Conservation (phyloP, 92 coral and sea anemone genomes). For the Meandrina meandrites region DNA sequence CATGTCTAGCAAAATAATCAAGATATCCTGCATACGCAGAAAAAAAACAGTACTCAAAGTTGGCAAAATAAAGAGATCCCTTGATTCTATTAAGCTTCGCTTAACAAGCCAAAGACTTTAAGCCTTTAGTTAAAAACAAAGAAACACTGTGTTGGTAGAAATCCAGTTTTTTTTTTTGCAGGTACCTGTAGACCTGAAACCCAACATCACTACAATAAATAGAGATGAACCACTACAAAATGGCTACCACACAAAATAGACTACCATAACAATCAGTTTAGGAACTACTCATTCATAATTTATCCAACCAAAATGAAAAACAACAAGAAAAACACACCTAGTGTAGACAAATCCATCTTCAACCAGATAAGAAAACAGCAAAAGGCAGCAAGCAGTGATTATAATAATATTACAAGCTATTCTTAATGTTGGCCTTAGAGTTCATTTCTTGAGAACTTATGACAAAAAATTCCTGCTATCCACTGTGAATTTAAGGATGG, state of each 20-base stretch:
- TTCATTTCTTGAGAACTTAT: neutral
- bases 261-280: constrained; percentile 28
- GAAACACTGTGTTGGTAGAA: neutral
- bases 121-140: neutral
- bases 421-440: neutral
- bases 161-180: neutral
- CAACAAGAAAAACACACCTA: constrained; percentile 38
- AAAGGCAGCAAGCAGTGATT: neutral
- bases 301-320: constrained; percentile 19
- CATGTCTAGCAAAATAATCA: constrained; percentile 21
- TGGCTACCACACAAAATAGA: constrained; percentile 10
- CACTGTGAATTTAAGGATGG: neutral
- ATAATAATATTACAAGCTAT: neutral
- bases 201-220: constrained; percentile 14
- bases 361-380: neutral
- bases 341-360: constrained; percentile 22
- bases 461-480: neutral
- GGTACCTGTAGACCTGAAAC: constrained; percentile 26
- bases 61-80: neutral
- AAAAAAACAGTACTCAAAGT: neutral
- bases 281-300: constrained; percentile 17
- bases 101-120: neutral
- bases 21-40: neutral
- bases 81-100: neutral
- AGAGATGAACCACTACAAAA: constrained; percentile 17